A percentile compares a stretch with the other conserved stretches of the same genome.
These are phyloP conservation scores for Drosophila antonietae DNA, from an alignment of 2,888 invertebrate genomes.

Conservation along the genomic window DNA sequence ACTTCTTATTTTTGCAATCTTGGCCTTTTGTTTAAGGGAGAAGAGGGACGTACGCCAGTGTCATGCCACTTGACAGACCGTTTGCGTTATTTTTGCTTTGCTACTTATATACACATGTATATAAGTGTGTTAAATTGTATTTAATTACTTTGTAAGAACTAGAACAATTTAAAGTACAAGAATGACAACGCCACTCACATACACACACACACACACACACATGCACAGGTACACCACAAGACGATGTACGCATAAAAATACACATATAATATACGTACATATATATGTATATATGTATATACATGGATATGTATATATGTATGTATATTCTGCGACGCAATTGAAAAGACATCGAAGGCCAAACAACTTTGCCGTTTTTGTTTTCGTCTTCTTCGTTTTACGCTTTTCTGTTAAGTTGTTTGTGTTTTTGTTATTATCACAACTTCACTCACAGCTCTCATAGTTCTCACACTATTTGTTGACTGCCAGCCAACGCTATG, in stretches of 20 bases:
- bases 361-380: constrained; percentile 74
- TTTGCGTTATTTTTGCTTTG: constrained; percentile 29
- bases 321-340: constrained; percentile 76
- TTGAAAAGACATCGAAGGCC: constrained; percentile 80
- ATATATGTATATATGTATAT: not conserved
- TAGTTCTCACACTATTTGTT: constrained; percentile 32
- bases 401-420: constrained; percentile 54
- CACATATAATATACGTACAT: constrained; percentile 6
- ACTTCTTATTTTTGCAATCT: constrained; percentile 18
- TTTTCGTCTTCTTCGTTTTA: constrained; percentile 47
- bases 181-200: constrained; percentile 22
- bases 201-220: not conserved
- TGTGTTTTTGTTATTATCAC: constrained; percentile 71
- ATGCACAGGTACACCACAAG: not conserved
- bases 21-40: constrained; percentile 5
- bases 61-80: constrained; percentile 31
- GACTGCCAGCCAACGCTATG: constrained; percentile 12
- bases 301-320: constrained; percentile 19
- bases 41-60: constrained; percentile 4
- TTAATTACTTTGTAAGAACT: constrained; percentile 37
- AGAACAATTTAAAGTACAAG: constrained; percentile 36
- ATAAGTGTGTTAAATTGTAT: constrained; percentile 19
- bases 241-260: constrained; percentile 19
- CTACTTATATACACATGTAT: constrained; percentile 2
- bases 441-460: constrained; percentile 56